Base-by-base conservation (phyloP, 2,113 vertebrate species). In the Lutjanus erythropterus region DNA sequence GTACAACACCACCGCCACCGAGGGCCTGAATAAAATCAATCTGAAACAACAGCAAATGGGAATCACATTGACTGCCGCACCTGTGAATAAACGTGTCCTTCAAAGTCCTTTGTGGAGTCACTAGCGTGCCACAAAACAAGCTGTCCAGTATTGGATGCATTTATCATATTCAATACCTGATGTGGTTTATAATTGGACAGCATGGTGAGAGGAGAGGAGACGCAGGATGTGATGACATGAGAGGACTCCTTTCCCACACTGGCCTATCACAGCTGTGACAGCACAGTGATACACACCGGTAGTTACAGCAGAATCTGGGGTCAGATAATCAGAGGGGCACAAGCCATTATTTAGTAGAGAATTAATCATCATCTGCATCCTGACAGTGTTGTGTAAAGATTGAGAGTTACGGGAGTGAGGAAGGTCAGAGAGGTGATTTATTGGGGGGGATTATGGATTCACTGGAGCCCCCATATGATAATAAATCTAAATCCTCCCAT, bases 1-100 rank as follows among this genome's bases (percentile, higher is more conserved):
- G 3, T 60, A 23, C 23, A 33, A 27, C 35, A 15, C 60, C 31
- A n/a, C 35, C 47, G 27, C 44, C 31, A 21, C 44, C 0, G 9
- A 83, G 68, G 9, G 16, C 35, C 53, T 33, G 47, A 67, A 55
- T 82, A 75, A 83, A 83, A 88, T 89, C 86, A 67, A 87, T 85
- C 47, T 60, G 42, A 58, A 61, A 85, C 75, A 75, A 77, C 47
- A 71, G 73, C 53, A 60, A 61, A 84, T 65, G 71, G 70, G 70
- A 78, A 74, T 85, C 61, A 71, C 52, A 85, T 82, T 52, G 64
- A 78, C 77, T 67, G 71, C 60, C 21, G 39, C 75, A 73, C 67
- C 67, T 75, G 70, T 25, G 64, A 83, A 82, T 76, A 73, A 87
- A 80, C 3, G n/a, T 19, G 62, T 65, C 85, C 82, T 78, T 82